Evolutionary conservation across 2,797 vertebrate species (phyloP).

Genomic region (Mus caroli): DNA sequence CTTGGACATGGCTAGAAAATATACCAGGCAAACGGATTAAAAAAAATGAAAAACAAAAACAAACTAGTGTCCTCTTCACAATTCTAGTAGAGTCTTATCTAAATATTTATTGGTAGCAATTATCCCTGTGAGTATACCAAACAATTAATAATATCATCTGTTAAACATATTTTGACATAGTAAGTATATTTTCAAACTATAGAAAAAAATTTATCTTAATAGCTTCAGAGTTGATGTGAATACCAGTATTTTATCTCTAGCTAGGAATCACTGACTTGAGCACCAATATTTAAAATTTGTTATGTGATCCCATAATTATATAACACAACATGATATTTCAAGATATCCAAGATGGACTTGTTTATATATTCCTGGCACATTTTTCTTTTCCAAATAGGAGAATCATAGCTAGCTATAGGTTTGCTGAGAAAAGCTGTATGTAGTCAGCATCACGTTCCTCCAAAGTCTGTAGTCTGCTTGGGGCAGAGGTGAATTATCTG

Average conservation of each 20-base stretch:
- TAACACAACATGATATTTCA: slow-evolving; percentile 62
- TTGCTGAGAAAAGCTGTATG: slow-evolving; percentile 69
- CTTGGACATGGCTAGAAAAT: neutral
- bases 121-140: slow-evolving; percentile 2
- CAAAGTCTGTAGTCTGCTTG: slow-evolving; percentile 57
- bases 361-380: slow-evolving; percentile 57
- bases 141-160: slow-evolving; percentile 57
- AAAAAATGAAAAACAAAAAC: neutral
- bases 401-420: neutral
- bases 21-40: neutral
- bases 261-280: slow-evolving; percentile 20
- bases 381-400: slow-evolving; percentile 36
- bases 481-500: slow-evolving; percentile 83
- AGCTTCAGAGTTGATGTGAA: neutral
- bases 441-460: neutral
- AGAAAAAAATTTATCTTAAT: neutral
- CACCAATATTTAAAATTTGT: slow-evolving; percentile 49
- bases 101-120: slow-evolving; percentile 31
- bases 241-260: neutral
- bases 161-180: slow-evolving; percentile 57
- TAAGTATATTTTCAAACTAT: slow-evolving; percentile 50
- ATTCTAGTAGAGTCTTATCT: slow-evolving; percentile 36
- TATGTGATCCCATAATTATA: slow-evolving; percentile 7
- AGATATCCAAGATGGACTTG: neutral
- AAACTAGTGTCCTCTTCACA: neutral